Conservation (phyloP, 1,140 invertebrate genomes). For the Drosophila bipectinata region DNA sequence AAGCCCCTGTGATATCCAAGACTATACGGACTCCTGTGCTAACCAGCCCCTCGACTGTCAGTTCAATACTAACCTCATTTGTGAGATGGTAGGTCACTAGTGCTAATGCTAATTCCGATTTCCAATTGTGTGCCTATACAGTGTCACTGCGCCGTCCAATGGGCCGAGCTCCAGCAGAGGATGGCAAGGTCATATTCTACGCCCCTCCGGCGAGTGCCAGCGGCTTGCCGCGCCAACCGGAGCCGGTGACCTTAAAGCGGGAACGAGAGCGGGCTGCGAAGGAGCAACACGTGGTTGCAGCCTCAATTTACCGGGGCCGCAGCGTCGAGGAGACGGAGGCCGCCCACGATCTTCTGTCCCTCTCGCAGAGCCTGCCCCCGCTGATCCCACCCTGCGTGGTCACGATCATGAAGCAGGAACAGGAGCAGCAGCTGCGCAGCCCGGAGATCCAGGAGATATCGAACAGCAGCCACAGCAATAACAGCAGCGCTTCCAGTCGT, state of each 20-base stretch:
- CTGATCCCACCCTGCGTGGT: conserved; percentile 88
- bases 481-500: conserved; percentile 57
- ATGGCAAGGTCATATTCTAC: conserved; percentile 82
- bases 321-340: conserved; percentile 93
- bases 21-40: not conserved
- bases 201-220: conserved; percentile 73
- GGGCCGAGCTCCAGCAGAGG: conserved; percentile 71
- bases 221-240: conserved; percentile 44
- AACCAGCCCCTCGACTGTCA: conserved; percentile 52
- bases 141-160: conserved; percentile 77
- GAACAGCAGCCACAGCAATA: conserved; percentile 30
- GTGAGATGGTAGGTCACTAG: not conserved
- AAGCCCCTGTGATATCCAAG: not conserved
- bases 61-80: conserved; percentile 3
- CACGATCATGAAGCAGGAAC: conserved; percentile 85
- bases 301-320: conserved; percentile 85
- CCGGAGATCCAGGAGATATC: conserved; percentile 79
- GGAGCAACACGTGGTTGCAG: conserved; percentile 74
- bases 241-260: conserved; percentile 74
- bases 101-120: conserved; percentile 21
- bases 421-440: conserved; percentile 55
- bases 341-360: conserved; percentile 92
- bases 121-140: conserved; percentile 20
- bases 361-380: conserved; percentile 91
- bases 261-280: conserved; percentile 55